Conservation (phyloP, 2,113 vertebrate species). For the Malurus elegans region DNA sequence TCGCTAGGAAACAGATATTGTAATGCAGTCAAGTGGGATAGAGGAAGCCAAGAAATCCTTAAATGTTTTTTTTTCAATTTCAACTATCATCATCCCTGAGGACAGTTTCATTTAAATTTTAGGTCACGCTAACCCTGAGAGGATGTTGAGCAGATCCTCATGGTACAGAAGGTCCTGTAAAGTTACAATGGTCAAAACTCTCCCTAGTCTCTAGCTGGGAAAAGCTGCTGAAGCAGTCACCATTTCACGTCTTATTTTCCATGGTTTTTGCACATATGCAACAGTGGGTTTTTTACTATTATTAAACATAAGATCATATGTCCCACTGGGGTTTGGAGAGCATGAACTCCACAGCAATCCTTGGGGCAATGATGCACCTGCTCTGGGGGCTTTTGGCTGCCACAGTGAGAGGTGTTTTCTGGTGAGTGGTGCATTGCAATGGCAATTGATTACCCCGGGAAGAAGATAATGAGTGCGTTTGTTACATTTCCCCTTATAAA, state of each 20-base stretch:
- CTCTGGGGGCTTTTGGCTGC: accelerated
- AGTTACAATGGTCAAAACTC: neutral
- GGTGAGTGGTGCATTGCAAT: neutral
- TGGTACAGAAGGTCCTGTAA: neutral
- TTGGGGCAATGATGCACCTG: neutral
- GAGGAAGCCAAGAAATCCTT: neutral
- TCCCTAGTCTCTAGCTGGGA: neutral
- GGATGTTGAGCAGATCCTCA: neutral
- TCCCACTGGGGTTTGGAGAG: neutral
- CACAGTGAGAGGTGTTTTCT: neutral
- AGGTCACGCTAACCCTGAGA: neutral
- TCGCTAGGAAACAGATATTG: accelerated
- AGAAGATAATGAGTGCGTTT: neutral
- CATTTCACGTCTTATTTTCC: neutral
- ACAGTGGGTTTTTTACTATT: neutral
- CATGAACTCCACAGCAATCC: neutral
- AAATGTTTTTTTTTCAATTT: neutral
- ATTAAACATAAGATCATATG: neutral
- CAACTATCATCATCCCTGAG: neutral
- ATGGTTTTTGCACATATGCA: neutral
- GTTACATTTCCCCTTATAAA: neutral
- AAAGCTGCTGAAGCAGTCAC: neutral
- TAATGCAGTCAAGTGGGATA: neutral
- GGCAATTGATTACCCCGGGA: neutral
- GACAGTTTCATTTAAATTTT: neutral